Evolutionary conservation across 1,140 invertebrate genomes (phyloP).

Genomic region (Megalopta genalis): DNA sequence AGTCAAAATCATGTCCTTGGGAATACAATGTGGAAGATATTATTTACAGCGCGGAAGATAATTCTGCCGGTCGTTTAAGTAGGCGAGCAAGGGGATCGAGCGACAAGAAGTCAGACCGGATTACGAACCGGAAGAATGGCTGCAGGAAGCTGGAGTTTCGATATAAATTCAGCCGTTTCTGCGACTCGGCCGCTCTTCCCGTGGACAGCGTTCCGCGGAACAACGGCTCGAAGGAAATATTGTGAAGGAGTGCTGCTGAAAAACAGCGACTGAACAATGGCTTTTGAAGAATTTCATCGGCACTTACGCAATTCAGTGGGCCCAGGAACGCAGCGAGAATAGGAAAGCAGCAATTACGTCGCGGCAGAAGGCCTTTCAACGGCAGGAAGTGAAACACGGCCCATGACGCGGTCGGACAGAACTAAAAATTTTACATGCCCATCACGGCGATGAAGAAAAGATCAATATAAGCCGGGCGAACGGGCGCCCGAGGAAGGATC

Average conservation of each 20-base stretch:
- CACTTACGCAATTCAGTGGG: conserved; percentile 3
- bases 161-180: background rate
- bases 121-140: conserved; percentile 13
- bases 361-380: conserved; percentile 2
- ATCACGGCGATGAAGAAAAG: background rate
- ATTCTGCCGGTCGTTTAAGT: conserved; percentile 22
- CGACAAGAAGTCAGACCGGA: conserved; percentile 25
- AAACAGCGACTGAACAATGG: conserved; percentile 9
- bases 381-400: conserved; percentile 18
- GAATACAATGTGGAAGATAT: conserved; percentile 31
- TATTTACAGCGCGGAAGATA: conserved; percentile 21
- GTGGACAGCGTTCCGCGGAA: background rate
- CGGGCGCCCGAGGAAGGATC: background rate
- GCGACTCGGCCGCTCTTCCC: background rate
- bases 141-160: background rate
- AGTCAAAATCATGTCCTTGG: conserved; percentile 21
- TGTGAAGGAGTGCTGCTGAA: background rate
- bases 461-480: too few species aligned
- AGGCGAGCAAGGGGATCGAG: conserved; percentile 27
- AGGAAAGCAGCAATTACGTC: conserved; percentile 23
- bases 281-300: background rate
- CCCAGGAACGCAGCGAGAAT: background rate
- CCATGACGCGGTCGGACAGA: background rate
- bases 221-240: background rate
- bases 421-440: conserved; percentile 12